Evolutionary conservation across 1,140 invertebrate species (phyloP), one percentile per base, ranked within the genome.

Genomic region (Eubasilissa regina): DNA sequence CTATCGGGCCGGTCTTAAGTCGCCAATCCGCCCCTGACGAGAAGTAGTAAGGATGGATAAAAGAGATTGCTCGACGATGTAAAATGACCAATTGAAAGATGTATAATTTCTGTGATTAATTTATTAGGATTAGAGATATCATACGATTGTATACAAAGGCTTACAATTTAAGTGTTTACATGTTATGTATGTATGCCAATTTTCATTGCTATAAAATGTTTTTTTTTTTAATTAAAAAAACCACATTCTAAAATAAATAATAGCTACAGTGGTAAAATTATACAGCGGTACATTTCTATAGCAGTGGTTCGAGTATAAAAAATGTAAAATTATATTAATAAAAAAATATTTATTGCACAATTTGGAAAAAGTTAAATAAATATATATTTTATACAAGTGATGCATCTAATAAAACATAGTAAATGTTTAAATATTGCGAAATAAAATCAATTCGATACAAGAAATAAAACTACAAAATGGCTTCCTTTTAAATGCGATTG

Each of bases 361-460:
- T 48, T 70, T 62, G 8, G 64, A 77, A 64, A 47, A 64, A 21
- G 66, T 66, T 77, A 66, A 77, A 62, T 77, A 77, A 60, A 47
- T 56, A 45, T 75, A 62, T 75, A 74, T 53, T 43, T 11, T 17
- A 12, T 15, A 72, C 53, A 62, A 53, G n/a, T 44, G 17, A 45
- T 58, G 47, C n/a, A 60, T 56, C 56, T 12, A 58, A 43, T 15
- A 56, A 55, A 74, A 74, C 3, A 12, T 64, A 56, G n/a, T 3
- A 56, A 56, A 17, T 15, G 4, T 13, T 44, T 64, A 64, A n/a
- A 64, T 62, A 19, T 21, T 21, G 13, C 12, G 15, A 64, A 44
- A 10, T 44, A 9, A 64, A 45, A 64, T 64, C 35, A 44, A 21
- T 43, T 62, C 12, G 58, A 35, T 62, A 15, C 13, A 64, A 44